phyloP scores from a whole-genome alignment of 2,113 vertebrate species.

The Rhodinocichla rosea region DNA sequence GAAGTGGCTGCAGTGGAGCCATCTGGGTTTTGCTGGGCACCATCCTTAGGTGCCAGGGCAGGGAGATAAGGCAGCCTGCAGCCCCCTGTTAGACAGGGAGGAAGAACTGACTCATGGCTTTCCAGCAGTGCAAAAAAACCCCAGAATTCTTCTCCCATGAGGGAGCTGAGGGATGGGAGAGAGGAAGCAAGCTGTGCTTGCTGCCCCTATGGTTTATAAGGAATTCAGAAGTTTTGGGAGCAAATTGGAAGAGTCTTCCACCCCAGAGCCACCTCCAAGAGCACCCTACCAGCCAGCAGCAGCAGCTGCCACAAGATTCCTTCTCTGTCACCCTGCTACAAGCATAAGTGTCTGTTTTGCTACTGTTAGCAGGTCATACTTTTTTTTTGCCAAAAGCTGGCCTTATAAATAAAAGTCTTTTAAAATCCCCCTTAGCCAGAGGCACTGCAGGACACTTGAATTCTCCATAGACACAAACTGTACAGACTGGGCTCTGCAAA shows the following conservation, averaged over 20 bases:
- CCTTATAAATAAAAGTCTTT: not conserved
- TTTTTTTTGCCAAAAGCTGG: not conserved
- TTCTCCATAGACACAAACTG: not conserved
- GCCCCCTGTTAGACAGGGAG: not conserved
- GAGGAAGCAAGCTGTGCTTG: not conserved
- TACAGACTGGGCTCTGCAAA: not conserved
- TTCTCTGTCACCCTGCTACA: not conserved
- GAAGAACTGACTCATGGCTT: not conserved
- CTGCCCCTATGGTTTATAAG: not conserved
- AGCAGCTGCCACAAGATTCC: not conserved
- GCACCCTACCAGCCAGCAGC: not conserved
- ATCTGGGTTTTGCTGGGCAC: not conserved
- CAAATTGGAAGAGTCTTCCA: not conserved
- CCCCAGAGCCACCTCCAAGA: not conserved
- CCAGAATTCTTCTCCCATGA: not conserved
- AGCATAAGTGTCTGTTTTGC: not conserved
- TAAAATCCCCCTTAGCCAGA: not conserved
- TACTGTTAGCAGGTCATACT: not conserved
- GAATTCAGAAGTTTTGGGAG: not conserved
- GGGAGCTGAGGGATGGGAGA: not conserved
- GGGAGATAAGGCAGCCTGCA: not conserved
- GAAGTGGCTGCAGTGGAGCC: not conserved
- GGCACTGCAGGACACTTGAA: not conserved
- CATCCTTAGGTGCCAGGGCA: not conserved
- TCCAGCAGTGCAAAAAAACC: not conserved